These are phyloP conservation scores for Spodoptera littoralis DNA, from an alignment of 2,888 invertebrate genomes.

Conservation along the genomic window DNA sequence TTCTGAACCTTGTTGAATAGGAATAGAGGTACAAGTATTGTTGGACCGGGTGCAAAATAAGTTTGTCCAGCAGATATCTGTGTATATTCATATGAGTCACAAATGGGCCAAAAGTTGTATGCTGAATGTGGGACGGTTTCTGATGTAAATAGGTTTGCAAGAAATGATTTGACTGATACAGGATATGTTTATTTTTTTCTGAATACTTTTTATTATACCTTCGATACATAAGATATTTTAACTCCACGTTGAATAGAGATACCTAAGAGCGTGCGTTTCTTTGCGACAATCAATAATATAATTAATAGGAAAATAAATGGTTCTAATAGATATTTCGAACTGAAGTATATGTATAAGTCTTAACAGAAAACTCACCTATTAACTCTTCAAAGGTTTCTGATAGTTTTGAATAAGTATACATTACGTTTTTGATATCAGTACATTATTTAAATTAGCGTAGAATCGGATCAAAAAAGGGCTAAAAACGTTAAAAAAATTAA, in stretches of 20 bases:
- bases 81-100: constrained; percentile 76
- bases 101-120: constrained; percentile 83
- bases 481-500: too few relatives aligned
- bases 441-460: too few relatives aligned
- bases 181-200: constrained; percentile 11
- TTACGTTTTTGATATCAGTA: too few relatives aligned
- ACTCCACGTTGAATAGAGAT: neutral
- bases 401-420: too few relatives aligned
- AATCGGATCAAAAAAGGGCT: too few relatives aligned
- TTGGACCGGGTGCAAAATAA: constrained; percentile 27
- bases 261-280: too few relatives aligned
- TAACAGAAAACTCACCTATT: too few relatives aligned
- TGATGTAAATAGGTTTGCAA: constrained; percentile 50
- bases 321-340: too few relatives aligned
- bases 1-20: constrained; percentile 55
- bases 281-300: too few relatives aligned
- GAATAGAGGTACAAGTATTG: constrained; percentile 5
- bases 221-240: neutral
- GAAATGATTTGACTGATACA: constrained; percentile 33
- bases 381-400: too few relatives aligned
- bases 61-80: constrained; percentile 68
- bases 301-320: too few relatives aligned
- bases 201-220: constrained; percentile 1
- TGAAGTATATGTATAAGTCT: too few relatives aligned
- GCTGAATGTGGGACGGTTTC: constrained; percentile 71